Base-by-base conservation (phyloP, 2,888 invertebrate species). In the Endotricha flammealis region DNA sequence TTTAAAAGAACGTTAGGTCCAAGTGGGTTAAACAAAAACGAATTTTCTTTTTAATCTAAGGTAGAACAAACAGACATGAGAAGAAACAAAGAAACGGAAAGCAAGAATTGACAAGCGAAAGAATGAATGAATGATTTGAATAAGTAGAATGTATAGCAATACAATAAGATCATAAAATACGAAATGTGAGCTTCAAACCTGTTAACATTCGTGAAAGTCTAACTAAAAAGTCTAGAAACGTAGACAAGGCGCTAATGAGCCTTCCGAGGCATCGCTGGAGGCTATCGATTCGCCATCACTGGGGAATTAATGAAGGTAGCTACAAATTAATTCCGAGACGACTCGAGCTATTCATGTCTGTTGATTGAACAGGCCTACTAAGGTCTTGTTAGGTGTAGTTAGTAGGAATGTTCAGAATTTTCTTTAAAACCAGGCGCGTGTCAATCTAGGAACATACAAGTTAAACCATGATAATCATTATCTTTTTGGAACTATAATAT, bases 171-270 rank as follows among this genome's bases (percentile, higher is more conserved):
- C 7, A 17, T 17, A 17, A 6, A 17, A 17, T 17, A 17, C 8
- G 9, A 22, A 22, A 22, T 2, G 7, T n/a, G n/a, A n/a, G 3
- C 2, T 9, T 22, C 9, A 4, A 8, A 2, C 6, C 12, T 27
- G 12, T 27, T 27, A 27, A 27, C 27, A 12, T 4, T 25, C 12
- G n/a, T 27, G 27, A 3, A n/a, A n/a, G 20, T 6, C 20, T 20
- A 20, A 20, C 23, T n/a, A 27, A 27, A 10, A 27, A 27, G 25
- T 2, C 27, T 12, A 27, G 7, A 27, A 27, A 10, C 9, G 17
- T n/a, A 12, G 33, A 17, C 14, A 28, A 11, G 4, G 20, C 11
- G 11, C 35, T 35, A 35, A 35, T 22, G 29, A 35, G 34, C 14
- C 29, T 29, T 29, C 29, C 14, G 20, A 29, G 14, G 13, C 29